Evolutionary conservation across 2,797 vertebrate species (phyloP), one percentile per base, ranked within the genome.

Genomic region (Hipposideros larvatus): DNA sequence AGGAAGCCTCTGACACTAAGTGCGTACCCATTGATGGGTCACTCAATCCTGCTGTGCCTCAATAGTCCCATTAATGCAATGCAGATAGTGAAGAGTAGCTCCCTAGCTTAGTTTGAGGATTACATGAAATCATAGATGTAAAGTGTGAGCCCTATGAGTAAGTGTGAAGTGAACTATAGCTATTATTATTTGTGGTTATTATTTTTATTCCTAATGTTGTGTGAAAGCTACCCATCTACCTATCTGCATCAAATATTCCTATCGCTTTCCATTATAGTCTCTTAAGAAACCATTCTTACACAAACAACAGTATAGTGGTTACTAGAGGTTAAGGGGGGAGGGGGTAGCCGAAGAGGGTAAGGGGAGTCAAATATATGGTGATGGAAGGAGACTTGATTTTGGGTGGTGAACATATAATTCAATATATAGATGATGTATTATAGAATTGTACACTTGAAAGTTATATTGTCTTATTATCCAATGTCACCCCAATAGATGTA

Each of bases 191-290:
- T 91, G 34, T 85, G 24, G 21, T 63, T 74, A 31, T 55, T 53
- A 82, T 53, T 94, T 91, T 96, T 93, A 73, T 87, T 90, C 46
- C 68, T 87, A 77, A 70, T 68, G 15, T 77, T 89, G 28, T 84
- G 28, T 55, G 51, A 96, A 94, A 53, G 16, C 7, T 66, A 22
- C 57, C 48, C 28, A 46, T 59, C 55, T 66, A 37, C 18, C 15
- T 37, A 2, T 61, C 65, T 61, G 19, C 77, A 34, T 53, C 74
- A 68, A 66, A 87, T 73, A 82, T 70, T 74, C 34, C 18, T 51
- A 28, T 16, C 26, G 21, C 28, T 82, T 95, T 73, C 22, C 61
- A 53, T 86, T 68, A 21, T 77, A 66, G 78, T 90, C 37, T 95
- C 63, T n/a, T 57, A 77, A 93, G 26, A 95, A 41, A 37, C 14